Evolutionary conservation across 2,113 vertebrate genomes (phyloP), one percentile per base, ranked within the genome.

Genomic region (Salvelinus alpinus): DNA sequence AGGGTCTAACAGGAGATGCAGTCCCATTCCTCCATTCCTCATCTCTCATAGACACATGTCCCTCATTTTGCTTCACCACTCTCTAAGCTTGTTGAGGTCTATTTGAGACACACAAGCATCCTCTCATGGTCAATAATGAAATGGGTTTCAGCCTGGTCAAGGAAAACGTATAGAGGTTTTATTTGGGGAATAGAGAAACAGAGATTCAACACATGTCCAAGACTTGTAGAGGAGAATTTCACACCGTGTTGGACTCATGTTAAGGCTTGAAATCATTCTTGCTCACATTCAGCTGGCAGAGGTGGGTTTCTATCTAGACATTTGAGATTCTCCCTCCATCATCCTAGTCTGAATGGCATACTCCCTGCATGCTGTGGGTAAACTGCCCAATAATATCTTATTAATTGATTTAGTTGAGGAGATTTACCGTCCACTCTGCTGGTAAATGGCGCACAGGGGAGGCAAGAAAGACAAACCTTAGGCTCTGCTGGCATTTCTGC

Each of bases 381-480:
- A 82, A 79, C 71, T 81, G 72, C 60, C 54, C 72, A 77, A 75
- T 79, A 54, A 72, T 77, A 74, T 89, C 82, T 91, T 86, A 90
- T 86, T 85, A 89, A 90, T 89, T 88, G 84, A 90, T 89, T 89
- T 77, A 64, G 79, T 76, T 83, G 68, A 84, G 77, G 76, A 86
- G 83, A 88, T 88, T 84, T 88, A 87, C 77, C 78, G 14, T 87
- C 74, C 89, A 80, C 86, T 73, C 84, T 80, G 86, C 87, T 88
- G 77, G 85, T 85, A 90, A 90, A 88, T 85, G 78, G 86, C 69
- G 65, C 84, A 82, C 83, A 27, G 64, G 84, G 85, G 86, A 88
- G 76, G 47, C 48, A n/a, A 78, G 76, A 75, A 81, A 90, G 88
- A 89, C 86, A 90, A 90, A 83, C 64, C 64, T 76, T 76, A 76